Conservation (phyloP, 2,113 vertebrate genomes). For the Clarias gariepinus region DNA sequence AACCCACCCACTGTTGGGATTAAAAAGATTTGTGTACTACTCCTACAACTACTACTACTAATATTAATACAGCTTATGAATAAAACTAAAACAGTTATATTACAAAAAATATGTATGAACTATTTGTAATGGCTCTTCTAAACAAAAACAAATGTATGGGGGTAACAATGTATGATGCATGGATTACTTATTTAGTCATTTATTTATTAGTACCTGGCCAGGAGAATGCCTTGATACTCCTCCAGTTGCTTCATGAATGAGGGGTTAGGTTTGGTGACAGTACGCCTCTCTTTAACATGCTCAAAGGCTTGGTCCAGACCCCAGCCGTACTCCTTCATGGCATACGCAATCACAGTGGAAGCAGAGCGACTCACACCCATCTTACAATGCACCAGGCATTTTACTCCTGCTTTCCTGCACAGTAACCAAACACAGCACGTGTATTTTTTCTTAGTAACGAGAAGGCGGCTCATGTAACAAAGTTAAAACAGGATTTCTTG, state of each 20-base stretch:
- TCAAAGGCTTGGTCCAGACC: conserved; percentile 90
- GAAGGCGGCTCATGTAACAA: too few species aligned
- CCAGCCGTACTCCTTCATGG: conserved; percentile 99
- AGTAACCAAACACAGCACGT: not conserved
- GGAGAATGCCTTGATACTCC: conserved; percentile 96
- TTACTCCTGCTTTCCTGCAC: conserved; percentile 88
- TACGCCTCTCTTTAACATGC: conserved; percentile 90
- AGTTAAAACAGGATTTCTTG: not conserved
- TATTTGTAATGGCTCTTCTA: too few species aligned
- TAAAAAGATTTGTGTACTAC: too few species aligned
- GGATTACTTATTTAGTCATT: not conserved
- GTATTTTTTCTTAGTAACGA: not conserved
- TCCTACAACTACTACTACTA: too few species aligned
- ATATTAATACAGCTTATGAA: too few species aligned
- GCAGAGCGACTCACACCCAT: conserved; percentile 98
- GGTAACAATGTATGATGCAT: too few species aligned
- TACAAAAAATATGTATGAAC: too few species aligned
- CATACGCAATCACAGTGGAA: conserved; percentile 95
- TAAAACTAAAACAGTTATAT: too few species aligned
- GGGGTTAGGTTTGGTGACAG: conserved; percentile 93
- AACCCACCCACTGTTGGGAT: too few species aligned
- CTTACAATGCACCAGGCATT: conserved; percentile 98
- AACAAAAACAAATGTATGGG: too few species aligned
- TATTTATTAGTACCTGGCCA: conserved; percentile 82
- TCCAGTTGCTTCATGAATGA: conserved; percentile 98